Base-by-base conservation (phyloP, 2,888 invertebrate species). In the Pocota personata region DNA sequence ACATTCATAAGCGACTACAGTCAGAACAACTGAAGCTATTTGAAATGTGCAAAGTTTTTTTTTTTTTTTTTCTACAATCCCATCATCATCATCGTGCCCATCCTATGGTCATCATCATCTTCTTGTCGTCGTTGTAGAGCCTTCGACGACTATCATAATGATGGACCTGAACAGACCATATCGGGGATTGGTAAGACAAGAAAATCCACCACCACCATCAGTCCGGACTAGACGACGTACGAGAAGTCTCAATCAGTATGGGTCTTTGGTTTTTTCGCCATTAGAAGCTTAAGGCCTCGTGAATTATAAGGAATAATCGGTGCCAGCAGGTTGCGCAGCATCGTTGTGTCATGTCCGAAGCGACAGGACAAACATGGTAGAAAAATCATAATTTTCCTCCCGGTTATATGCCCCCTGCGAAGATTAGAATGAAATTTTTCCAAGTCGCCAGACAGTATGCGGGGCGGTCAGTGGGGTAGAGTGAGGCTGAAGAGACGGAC, bases 171-270 rank as follows among this genome's bases (percentile, higher is more conserved):
- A 60, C 66, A 48, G 60, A 60, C 86, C 86, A 86, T 80, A 86
- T 84, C 79, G 57, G 80, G 75, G 66, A 64, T 66, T 66, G 75
- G 73, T 40, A 60, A 48, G 83, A 73, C 73, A 60, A 57, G 72
- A 40, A 64, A 43, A 27, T 21, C 12, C 37, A 48, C 19, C 43
- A 64, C 32, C 30, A 32, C 50, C 58, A 46, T 32, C 58, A 35
- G 30, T n/a, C n/a, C 50, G 37, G 32, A 16, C n/a, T 21, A n/a
- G 27, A 24, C 7, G 52, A 24, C 24, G 46, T 46, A 46, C 67
- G 71, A 86, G 86, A 86, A 86, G 82, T 77, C 86, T 86, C 86
- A 86, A 86, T 86, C 86, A 84, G 69, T 73, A 62, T 50, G 77
- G 50, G 46, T 48, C 46, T 58, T 48, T 24, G 14, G 40, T 40